Conservation (phyloP, 2,113 vertebrate species). For the Benitochromis conjunctus region DNA sequence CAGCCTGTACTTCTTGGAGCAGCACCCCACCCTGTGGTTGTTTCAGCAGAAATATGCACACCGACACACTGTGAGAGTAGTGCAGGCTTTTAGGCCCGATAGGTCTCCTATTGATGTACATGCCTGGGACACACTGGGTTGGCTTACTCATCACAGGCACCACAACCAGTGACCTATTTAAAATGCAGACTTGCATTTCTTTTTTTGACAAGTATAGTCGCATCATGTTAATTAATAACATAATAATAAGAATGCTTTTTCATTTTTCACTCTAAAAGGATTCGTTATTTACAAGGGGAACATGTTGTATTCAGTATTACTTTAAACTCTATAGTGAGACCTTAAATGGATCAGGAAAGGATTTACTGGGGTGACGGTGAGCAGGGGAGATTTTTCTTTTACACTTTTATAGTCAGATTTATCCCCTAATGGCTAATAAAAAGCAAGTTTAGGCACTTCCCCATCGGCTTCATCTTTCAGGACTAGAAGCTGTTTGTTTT, state of each 20-base stretch:
- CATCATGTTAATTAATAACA: neutral
- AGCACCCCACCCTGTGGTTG: too few relatives aligned
- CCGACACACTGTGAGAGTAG: neutral
- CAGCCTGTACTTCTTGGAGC: too few relatives aligned
- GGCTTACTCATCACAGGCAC: neutral
- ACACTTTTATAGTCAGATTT: neutral
- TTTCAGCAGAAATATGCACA: neutral
- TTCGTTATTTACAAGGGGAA: neutral
- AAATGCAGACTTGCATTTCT: neutral
- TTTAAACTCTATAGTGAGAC: neutral
- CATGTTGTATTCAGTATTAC: rapidly evolving
- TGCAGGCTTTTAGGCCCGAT: neutral
- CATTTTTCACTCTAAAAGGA: neutral
- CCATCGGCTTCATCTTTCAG: neutral
- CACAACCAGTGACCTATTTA: neutral
- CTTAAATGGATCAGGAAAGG: neutral
- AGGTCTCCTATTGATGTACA: neutral
- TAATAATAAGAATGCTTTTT: neutral
- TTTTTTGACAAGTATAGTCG: neutral
- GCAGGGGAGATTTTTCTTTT: neutral
- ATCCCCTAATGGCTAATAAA: neutral
- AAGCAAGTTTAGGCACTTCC: neutral
- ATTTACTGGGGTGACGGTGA: neutral
- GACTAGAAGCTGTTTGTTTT: neutral
- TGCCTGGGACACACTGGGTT: neutral